Conservation (phyloP, 2,888 invertebrate genomes). For the Brachylomia viminalis region DNA sequence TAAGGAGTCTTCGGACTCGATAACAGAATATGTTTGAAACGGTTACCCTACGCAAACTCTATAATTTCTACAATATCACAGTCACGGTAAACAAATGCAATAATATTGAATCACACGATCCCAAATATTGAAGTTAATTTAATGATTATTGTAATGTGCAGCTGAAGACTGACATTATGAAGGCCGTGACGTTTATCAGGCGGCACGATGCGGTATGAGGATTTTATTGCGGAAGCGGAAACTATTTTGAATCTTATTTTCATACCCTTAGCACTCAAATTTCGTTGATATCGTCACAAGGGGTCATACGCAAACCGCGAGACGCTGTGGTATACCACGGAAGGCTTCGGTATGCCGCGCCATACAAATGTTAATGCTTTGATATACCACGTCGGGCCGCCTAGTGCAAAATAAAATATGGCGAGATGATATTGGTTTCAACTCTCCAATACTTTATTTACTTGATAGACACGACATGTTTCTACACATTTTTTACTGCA, state of each 20-base stretch:
- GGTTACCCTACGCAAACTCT: conserved; percentile 76
- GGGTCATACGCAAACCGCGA: too few species aligned
- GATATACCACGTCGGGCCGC: too few species aligned
- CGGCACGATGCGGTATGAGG: too few species aligned
- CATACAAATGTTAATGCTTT: too few species aligned
- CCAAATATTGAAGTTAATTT: conserved; percentile 48
- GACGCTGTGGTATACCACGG: too few species aligned
- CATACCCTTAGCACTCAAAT: too few species aligned
- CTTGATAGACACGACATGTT: neutral
- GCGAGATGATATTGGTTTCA: neutral
- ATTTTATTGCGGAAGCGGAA: too few species aligned
- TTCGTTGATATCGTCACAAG: too few species aligned
- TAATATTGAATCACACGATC: conserved; percentile 66
- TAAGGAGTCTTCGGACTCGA: conserved; percentile 31
- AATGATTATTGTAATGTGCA: conserved; percentile 10
- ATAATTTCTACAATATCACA: conserved; percentile 87
- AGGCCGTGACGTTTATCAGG: too few species aligned
- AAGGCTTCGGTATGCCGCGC: too few species aligned
- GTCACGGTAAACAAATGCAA: conserved; percentile 87
- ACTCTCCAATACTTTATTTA: neutral
- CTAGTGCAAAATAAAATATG: neutral
- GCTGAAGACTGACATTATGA: neutral
- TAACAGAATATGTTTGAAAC: conserved; percentile 46
- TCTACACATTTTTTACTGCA: neutral
- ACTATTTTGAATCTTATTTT: too few species aligned